Base-by-base conservation (phyloP, 2,113 vertebrate species). In the Platichthys stellatus region DNA sequence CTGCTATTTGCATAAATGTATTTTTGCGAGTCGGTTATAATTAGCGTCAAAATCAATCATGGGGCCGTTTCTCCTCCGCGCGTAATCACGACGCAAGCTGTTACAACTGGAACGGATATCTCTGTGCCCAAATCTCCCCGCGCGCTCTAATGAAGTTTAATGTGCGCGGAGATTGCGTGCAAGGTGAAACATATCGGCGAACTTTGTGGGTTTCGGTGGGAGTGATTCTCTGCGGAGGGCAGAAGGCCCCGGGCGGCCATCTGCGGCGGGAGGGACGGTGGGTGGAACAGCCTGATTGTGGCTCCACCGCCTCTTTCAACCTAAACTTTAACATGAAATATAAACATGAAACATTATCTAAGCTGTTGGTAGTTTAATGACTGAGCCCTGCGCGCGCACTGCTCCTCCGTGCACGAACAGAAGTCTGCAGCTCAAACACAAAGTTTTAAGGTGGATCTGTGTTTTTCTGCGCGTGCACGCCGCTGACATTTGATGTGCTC, bases 41-140 rank as follows among this genome's bases (percentile, higher is more conserved):
- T 98, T 99, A 97, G 95, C 96, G 96, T 97, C 96, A 96, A 95
- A 96, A 95, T 96, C 96, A 97, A 97, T 99, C 95, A 96, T 85
- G 92, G 87, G 86, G 89, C 95, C 94, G 72, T 97, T 97, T 95
- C 94, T 97, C 95, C 94, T 96, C 84, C 83, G 93, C 94, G 93
- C 97, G 97, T 97, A 97, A 97, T 98, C 97, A 96, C 96, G 94
- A 96, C 95, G 95, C 94, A 96, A 95, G 93, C 95, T 91, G 95
- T 94, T 96, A 95, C 95, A 95, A 94, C 92, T 67, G 94, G 90
- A 95, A 95, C 94, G 95, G 88, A 86, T 95, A 94, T 89, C 90
- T 94, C 89, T 87, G 81, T 90, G 93, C 93, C 94, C 93, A 90
- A 92, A 93, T 93, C 93, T 92, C 93, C 93, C 76, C 63, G 58